Conservation (phyloP, 2,888 invertebrate species). For the Glomeris marginata region DNA sequence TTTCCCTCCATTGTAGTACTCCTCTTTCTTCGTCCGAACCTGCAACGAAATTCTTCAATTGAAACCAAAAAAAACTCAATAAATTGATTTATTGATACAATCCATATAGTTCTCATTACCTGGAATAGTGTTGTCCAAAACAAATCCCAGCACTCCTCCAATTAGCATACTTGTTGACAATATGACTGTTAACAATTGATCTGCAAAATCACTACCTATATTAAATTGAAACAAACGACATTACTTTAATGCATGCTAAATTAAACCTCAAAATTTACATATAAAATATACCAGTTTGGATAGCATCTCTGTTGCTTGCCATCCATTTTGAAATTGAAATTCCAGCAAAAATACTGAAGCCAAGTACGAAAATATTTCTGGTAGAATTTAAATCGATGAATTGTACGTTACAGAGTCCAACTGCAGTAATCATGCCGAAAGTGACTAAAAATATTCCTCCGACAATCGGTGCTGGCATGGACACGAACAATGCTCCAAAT, state of each 20-base stretch:
- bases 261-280: background rate
- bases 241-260: background rate
- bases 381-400: conserved; percentile 68
- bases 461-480: conserved; percentile 35
- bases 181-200: conserved; percentile 14
- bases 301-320: conserved; percentile 1
- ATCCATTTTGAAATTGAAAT: conserved; percentile 28
- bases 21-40: conserved; percentile 60
- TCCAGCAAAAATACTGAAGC: conserved; percentile 73
- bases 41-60: background rate
- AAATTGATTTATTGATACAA: background rate
- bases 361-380: conserved; percentile 74
- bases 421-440: conserved; percentile 29
- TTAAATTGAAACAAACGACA: background rate
- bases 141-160: conserved; percentile 19
- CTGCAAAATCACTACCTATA: background rate
- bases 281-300: conserved; percentile 5
- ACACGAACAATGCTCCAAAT: conserved; percentile 34
- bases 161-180: conserved; percentile 20
- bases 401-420: conserved; percentile 52
- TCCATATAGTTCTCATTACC: conserved; percentile 13
- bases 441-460: conserved; percentile 30
- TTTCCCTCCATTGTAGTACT: conserved; percentile 47
- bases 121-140: conserved; percentile 20
- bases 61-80: conserved; percentile 18